Conservation (phyloP, 2,113 vertebrate genomes). For the Ursus arctos region DNA sequence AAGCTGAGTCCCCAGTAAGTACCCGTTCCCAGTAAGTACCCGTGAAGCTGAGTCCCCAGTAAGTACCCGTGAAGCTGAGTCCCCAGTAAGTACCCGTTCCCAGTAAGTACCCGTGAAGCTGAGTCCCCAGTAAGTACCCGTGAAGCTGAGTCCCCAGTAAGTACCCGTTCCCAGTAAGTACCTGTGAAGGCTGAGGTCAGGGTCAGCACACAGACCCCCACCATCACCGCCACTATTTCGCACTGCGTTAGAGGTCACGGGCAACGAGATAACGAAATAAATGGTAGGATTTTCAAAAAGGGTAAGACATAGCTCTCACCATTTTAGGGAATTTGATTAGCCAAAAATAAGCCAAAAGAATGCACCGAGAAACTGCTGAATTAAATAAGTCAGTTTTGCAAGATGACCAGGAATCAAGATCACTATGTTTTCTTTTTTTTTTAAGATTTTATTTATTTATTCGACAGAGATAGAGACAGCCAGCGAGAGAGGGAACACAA, state of each 20-base stretch:
- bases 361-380: not conserved
- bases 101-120: too few species aligned
- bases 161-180: not conserved
- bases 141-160: too few species aligned
- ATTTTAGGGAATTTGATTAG: not conserved
- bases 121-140: too few species aligned
- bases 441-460: too few species aligned
- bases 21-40: too few species aligned
- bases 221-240: not conserved
- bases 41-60: too few species aligned
- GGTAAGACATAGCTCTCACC: not conserved
- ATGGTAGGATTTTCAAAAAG: not conserved
- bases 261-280: not conserved
- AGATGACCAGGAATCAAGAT: not conserved
- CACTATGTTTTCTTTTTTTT: too few species aligned
- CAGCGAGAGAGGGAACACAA: too few species aligned
- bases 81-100: too few species aligned
- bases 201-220: not conserved
- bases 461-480: too few species aligned
- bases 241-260: not conserved
- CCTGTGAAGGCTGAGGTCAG: not conserved
- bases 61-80: too few species aligned
- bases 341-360: not conserved
- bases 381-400: not conserved
- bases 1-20: too few species aligned